Evolutionary conservation across 1,140 invertebrate genomes (phyloP).

Genomic region (Drosophila baimaii): DNA sequence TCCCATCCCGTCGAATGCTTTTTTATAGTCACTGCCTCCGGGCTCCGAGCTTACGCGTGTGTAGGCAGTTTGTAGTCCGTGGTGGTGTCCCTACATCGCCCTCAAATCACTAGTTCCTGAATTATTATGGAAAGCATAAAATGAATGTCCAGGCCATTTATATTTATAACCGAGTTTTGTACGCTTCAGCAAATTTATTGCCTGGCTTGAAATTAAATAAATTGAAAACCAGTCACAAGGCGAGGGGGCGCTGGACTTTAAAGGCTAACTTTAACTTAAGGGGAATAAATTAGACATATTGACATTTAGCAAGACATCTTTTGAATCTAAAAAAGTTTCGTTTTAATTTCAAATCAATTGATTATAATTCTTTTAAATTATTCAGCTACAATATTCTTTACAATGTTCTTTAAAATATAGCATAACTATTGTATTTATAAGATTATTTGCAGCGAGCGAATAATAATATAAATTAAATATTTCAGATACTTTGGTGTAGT

Average conservation of each 20-base stretch:
- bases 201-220: slow-evolving; percentile 62
- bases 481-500: no score
- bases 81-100: slow-evolving; percentile 40
- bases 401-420: no score
- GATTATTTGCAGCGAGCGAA: background rate
- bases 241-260: slow-evolving; percentile 10
- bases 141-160: slow-evolving; percentile 78
- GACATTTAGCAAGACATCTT: background rate
- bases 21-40: slow-evolving; percentile 68
- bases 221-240: slow-evolving; percentile 42
- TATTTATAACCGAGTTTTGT: slow-evolving; percentile 77
- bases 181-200: slow-evolving; percentile 76
- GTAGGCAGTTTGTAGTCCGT: slow-evolving; percentile 66
- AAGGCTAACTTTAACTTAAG: background rate
- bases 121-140: slow-evolving; percentile 82
- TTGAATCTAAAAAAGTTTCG: slow-evolving; percentile 12
- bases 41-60: slow-evolving; percentile 65
- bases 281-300: slow-evolving; percentile 3
- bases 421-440: no score
- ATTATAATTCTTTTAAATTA: no score
- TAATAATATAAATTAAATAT: background rate
- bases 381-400: no score
- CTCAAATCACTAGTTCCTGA: slow-evolving; percentile 79
- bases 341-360: background rate
- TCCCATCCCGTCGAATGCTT: slow-evolving; percentile 8